Base-by-base conservation (phyloP, 2,888 invertebrate genomes). In the Pilophorus perplexus region DNA sequence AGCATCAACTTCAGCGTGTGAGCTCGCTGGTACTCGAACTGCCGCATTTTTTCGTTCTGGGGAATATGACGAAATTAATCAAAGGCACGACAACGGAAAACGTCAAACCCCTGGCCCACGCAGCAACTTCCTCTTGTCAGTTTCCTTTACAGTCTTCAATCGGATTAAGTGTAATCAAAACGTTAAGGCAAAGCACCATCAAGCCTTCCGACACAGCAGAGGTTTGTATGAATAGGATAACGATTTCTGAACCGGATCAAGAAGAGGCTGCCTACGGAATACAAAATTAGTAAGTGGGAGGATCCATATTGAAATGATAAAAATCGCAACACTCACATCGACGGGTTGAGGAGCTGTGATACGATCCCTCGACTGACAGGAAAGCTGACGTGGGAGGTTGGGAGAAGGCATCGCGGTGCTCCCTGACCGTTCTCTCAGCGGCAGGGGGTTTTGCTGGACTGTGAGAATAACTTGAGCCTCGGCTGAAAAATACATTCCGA, bases 1-100 rank as follows among this genome's bases (percentile, higher is more conserved):
- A 94, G 80, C 95, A 96, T 96, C 74, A 92, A 81, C 72, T 88
- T 86, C 71, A 93, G 84, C 16, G 93, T 93, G 76, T 89, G 86
- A 66, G 89, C 87, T 74, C 90, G 87, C 72, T 91, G 87, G 66
- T 85, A 84, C 75, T 90, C 90, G 77, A 93, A 80, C 79, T 93
- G 90, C 40, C 88, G 83, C 74, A 89, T 88, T 76, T 90, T 91
- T 75, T 90, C 91, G 73, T 87, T 83, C 93, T 94, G 80, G n/a
- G n/a, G n/a, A n/a, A n/a, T n/a, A n/a, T n/a, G n/a, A n/a, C n/a
- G 33, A 33, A 8, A 33, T 33, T 12, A 12, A 6, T 33, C 33
- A 33, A 33, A 33, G 33, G 12, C 33, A 33, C 6, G 6, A 33
- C 12, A 8, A 8, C 33, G 12, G 6, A 8, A 8, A 33, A 8